These are phyloP conservation scores for Redunca redunca DNA, from an alignment of 2,113 vertebrate genomes.

Conservation along the genomic window DNA sequence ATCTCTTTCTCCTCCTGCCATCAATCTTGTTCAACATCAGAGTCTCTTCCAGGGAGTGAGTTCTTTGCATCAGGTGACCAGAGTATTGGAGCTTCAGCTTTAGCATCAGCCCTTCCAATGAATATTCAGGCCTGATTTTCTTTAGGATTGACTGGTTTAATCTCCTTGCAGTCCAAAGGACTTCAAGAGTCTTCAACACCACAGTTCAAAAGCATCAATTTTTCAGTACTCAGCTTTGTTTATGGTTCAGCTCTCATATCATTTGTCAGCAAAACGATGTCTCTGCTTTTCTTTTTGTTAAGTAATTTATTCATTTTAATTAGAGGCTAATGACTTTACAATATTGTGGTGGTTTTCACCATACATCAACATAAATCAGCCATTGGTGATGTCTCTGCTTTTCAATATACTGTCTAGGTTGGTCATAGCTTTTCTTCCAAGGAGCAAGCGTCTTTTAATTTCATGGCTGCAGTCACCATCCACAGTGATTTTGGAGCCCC, in stretches of 20 bases:
- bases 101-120: neutral
- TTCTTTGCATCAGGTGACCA: neutral
- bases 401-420: neutral
- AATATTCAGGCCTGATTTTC: neutral
- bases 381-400: neutral
- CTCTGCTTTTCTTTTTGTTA: neutral
- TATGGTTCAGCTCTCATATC: neutral
- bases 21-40: neutral
- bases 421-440: neutral
- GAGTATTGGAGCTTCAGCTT: neutral
- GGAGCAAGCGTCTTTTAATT: neutral
- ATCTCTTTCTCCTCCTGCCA: neutral
- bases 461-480: neutral
- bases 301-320: neutral
- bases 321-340: neutral
- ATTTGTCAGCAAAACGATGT: neutral
- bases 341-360: neutral
- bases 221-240: neutral
- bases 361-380: neutral
- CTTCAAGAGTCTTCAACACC: neutral
- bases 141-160: neutral
- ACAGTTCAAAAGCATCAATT: neutral
- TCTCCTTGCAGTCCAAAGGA: neutral
- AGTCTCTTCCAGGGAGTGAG: neutral
- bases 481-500: neutral